Percentiles rank a stretch among this genome's conserved stretches.
phyloP scores from a whole-genome alignment of 2,797 vertebrate species.

The Distichodus sexfasciatus region DNA sequence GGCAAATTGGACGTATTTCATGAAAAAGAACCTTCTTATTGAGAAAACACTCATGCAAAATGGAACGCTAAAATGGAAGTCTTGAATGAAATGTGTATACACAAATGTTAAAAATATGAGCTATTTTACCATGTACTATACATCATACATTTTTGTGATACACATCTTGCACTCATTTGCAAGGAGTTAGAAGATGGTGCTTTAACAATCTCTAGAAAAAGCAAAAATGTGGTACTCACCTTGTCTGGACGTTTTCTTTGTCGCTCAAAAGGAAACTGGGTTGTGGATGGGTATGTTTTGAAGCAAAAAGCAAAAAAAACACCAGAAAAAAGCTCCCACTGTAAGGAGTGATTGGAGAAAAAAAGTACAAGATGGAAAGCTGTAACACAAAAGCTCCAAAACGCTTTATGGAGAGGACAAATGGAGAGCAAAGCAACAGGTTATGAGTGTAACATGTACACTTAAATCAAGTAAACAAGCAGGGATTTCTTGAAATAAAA shows the following conservation, averaged over 20 bases:
- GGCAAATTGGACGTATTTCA: no score
- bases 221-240: conserved; percentile 69
- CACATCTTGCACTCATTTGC: no score
- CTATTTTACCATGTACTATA: no score
- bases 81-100: no score
- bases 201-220: conserved; percentile 23
- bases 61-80: no score
- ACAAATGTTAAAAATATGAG: no score
- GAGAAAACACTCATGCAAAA: no score
- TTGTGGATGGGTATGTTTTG: conserved; percentile 48
- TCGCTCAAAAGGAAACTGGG: background rate
- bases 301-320: conserved; percentile 36
- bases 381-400: conserved; percentile 19
- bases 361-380: conserved; percentile 32
- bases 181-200: no score
- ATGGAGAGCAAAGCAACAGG: conserved; percentile 16
- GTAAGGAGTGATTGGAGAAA: conserved; percentile 43
- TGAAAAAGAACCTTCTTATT: no score
- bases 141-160: no score
- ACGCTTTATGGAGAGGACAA: conserved; percentile 21
- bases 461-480: conserved; percentile 8
- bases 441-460: background rate
- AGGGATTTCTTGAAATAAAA: conserved; percentile 31
- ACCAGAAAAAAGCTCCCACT: conserved; percentile 48
- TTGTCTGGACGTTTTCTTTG: conserved; percentile 24